A percentile compares a stretch with the other conserved stretches of the same genome.
phyloP scores from a whole-genome alignment of 1,140 invertebrate species.

The Xylocopa sonorina region DNA sequence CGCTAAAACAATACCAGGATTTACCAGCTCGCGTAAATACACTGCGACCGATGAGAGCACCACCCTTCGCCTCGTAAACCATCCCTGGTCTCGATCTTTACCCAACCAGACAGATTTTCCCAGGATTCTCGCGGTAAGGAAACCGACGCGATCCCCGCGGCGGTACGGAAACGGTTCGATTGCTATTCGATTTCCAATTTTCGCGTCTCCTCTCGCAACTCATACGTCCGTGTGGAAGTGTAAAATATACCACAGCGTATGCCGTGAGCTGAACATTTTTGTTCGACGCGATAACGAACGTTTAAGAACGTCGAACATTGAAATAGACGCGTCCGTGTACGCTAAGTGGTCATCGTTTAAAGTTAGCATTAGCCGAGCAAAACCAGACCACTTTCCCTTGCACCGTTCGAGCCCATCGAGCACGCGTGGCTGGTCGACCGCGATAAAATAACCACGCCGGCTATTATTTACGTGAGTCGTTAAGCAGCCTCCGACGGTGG shows the following conservation, averaged over 20 bases:
- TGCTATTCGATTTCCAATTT: slow-evolving; percentile 8
- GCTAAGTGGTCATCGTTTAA: too few species aligned
- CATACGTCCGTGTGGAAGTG: too few species aligned
- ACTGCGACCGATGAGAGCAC: not conserved
- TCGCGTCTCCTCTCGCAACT: slow-evolving; percentile 3
- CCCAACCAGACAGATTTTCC: not conserved
- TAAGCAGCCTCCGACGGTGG: slow-evolving; percentile 38
- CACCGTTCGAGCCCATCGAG: slow-evolving; percentile 17
- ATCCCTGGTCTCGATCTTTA: not conserved
- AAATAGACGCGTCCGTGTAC: too few species aligned
- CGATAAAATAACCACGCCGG: not conserved
- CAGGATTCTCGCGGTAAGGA: not conserved
- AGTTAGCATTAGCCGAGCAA: not conserved
- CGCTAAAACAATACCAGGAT: slow-evolving; percentile 32
- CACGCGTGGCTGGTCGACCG: slow-evolving; percentile 5
- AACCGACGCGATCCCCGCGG: not conserved
- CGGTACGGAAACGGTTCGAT: not conserved
- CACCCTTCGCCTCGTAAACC: not conserved
- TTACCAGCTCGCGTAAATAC: slow-evolving; percentile 18
- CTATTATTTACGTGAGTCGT: slow-evolving; percentile 53
- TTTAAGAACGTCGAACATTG: too few species aligned
- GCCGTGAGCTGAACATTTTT: not conserved
- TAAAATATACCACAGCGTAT: not conserved
- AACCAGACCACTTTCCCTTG: slow-evolving; percentile 5
- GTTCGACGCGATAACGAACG: not conserved